Conservation (phyloP, 1,140 invertebrate genomes). For the Drosophila ohnishii region DNA sequence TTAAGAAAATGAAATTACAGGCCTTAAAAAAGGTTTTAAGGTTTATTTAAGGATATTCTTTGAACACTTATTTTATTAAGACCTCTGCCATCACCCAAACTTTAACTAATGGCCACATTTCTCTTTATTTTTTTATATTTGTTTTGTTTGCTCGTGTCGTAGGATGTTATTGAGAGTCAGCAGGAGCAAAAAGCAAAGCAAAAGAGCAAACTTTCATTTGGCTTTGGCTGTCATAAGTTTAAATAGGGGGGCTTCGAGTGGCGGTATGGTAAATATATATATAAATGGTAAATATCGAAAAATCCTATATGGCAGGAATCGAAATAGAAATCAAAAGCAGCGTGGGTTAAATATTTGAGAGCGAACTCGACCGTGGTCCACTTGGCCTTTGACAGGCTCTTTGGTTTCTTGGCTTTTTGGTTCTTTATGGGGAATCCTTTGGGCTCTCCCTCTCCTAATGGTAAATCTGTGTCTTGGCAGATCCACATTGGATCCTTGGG, state of each 20-base stretch:
- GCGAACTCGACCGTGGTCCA: no score
- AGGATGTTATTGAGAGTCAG: constrained; percentile 43
- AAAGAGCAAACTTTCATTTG: constrained; percentile 68
- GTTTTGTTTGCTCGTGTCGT: constrained; percentile 56
- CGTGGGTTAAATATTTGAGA: constrained; percentile 49
- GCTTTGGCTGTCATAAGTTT: constrained; percentile 65
- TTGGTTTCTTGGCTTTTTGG: background rate
- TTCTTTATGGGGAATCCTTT: constrained; percentile 7
- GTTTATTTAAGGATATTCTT: background rate
- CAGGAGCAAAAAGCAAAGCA: constrained; percentile 17
- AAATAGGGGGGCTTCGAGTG: constrained; percentile 37
- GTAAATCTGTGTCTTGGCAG: constrained; percentile 16
- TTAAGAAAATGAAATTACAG: background rate
- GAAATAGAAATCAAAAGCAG: constrained; percentile 9
- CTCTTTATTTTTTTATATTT: constrained; percentile 28
- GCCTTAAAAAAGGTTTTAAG: background rate
- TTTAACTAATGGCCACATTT: constrained; percentile 65
- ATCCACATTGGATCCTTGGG: constrained; percentile 1
- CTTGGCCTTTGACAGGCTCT: constrained; percentile 3
- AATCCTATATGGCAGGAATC: constrained; percentile 1
- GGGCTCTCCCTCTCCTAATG: constrained; percentile 2
- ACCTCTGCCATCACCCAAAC: constrained; percentile 9
- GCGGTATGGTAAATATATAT: no score
- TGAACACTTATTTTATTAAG: no score
- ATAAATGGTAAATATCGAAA: constrained; percentile 53